Base-by-base conservation (phyloP, 2,797 vertebrate species). In the Sitta carolinensis region DNA sequence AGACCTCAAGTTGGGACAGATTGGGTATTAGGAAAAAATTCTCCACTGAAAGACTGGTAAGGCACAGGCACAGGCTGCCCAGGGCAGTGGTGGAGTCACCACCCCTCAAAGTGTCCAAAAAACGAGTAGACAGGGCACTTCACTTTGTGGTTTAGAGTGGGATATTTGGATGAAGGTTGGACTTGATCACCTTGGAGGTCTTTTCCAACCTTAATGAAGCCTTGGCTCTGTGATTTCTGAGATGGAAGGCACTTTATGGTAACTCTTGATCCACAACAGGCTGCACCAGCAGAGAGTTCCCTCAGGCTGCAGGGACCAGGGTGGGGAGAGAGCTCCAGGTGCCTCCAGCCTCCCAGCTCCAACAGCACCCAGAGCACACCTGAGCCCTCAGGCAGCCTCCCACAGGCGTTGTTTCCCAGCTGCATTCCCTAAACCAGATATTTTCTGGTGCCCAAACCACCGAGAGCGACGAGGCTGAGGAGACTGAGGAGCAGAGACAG, bases 391-490 rank as follows among this genome's bases (percentile, higher is more conserved):
- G 52, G 48, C 69, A 87, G 81, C 48, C 51, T 69, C 74, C 38
- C 23, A 7, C 18, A 21, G 59, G 55, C 22, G 29, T 9, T n/a
- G 23, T 20, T 38, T 5, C 2, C 1, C 63, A 55, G 43, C 43
- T 58, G 25, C 43, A 17, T 16, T 12, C 23, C 40, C 43, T 38
- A 54, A 75, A 63, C 27, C 4, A 80, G 42, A 5, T 2, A 8
- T 11, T 54, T 54, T 21, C 61, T 38, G 25, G 32, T 12, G 13
- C 55, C 79, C 48, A 43, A 17, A 50, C 7, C 54, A 13, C 18
- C 7, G 18, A 2, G 12, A 51, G 21, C 1, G 6, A 30, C 0
- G 4, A 57, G 16, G 72, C 34, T 61, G 38, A 58, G 11, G 30
- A 79, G 47, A 26, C 21, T 30, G 58, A 75, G 45, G 20, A 67